Percentiles rank a stretch among this genome's conserved stretches.
Conservation (phyloP, 2,113 vertebrate species). For the Chaetodon trifascialis region DNA sequence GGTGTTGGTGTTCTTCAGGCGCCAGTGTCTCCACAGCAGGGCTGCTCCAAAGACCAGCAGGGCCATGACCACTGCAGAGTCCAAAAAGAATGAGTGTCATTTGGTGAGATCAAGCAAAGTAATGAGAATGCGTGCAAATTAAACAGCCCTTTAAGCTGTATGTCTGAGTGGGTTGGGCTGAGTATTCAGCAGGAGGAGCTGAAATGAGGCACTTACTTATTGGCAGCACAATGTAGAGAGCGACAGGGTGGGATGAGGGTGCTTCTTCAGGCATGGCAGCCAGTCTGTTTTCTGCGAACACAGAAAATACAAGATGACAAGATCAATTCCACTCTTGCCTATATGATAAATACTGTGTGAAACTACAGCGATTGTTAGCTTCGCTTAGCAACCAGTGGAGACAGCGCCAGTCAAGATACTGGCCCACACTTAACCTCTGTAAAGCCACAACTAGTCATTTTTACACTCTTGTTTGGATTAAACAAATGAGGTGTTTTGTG, state of each 20-base stretch:
- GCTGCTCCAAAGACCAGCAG: conserved; percentile 81
- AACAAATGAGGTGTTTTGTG: not conserved
- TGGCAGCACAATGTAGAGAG: conserved; percentile 85
- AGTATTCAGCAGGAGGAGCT: not conserved
- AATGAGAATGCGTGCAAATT: not conserved
- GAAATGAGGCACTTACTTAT: conserved; percentile 81
- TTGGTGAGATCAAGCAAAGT: not conserved
- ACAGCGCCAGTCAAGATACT: too few relatives aligned
- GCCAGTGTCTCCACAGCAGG: conserved; percentile 90
- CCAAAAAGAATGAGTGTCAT: not conserved
- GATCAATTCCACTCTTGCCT: not conserved
- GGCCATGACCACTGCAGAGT: conserved; percentile 76
- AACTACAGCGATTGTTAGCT: not conserved
- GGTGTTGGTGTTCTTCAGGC: conserved; percentile 88
- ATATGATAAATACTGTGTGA: not conserved
- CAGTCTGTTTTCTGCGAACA: conserved; percentile 47
- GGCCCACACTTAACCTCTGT: not conserved
- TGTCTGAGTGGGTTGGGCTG: not conserved
- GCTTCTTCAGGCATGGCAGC: conserved; percentile 45
- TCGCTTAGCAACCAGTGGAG: not conserved
- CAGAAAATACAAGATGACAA: not conserved
- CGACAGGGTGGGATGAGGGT: conserved; percentile 53
- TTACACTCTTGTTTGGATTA: not conserved
- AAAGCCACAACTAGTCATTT: too few relatives aligned
- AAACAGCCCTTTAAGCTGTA: not conserved